Base-by-base conservation (phyloP, 2,888 invertebrate genomes). In the Slavum lentiscoides region DNA sequence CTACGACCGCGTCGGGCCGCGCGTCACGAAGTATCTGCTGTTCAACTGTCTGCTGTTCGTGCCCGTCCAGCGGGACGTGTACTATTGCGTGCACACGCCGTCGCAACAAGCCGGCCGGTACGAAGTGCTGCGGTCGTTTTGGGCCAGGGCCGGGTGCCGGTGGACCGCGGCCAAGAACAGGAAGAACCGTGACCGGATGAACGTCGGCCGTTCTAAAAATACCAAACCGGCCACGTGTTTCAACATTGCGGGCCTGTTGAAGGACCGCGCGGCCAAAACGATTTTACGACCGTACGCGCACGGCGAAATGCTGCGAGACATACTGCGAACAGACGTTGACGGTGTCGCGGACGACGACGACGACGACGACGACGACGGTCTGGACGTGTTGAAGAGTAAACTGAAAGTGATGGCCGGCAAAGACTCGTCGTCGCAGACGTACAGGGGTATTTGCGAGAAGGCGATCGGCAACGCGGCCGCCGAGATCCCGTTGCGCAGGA, bases 1-100 rank as follows among this genome's bases (percentile, higher is more conserved):
- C 9, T 80, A 80, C 58, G 39, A 15, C 7, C 1, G 19, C 39
- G n/a, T 72, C 4, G 80, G 80, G 11, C 55, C 64, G 1, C 13
- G 19, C 2, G 19, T 72, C 21, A 80, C 70, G 58, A 64, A 58
- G n/a, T 66, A 37, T 13, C 17, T 80, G 39, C n/a, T 80, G n/a
- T 72, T 72, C 30, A 55, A 72, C 8, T 80, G 80, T 58, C 9
- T 80, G n/a, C 9, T 80, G 53, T 72, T 80, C 2, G 80, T 80
- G 30, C 80, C 80, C 1, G 39, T 72, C 3, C 49, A 19, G 9
- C 19, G 30, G 1, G 15, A 80, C 55, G 70, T 58, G 0, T 80
- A 80, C 23, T 80, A 69, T 9, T 80, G 80, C 23, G 80, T 80
- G 39, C 62, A 23, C 15, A 21, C 72, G 1, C 64, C 80, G 21